A percentile compares a stretch with the other conserved stretches of the same genome.
phyloP scores from a whole-genome alignment of 2,797 vertebrate genomes.

The Argentina silus region DNA sequence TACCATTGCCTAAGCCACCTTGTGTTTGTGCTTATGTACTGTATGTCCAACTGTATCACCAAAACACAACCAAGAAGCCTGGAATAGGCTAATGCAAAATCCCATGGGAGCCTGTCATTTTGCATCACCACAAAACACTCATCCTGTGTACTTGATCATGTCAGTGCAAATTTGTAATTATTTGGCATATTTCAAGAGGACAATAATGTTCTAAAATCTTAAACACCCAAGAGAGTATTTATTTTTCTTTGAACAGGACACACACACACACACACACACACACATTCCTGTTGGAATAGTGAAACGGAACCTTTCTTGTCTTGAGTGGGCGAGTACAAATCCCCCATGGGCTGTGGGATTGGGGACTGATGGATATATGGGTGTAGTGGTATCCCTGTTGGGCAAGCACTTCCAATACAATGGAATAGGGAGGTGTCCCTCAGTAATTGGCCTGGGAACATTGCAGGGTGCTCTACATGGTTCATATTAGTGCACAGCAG shows the following conservation, averaged over 20 bases:
- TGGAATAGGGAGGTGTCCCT: constrained; percentile 21
- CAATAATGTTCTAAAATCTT: not conserved
- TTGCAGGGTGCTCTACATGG: constrained; percentile 34
- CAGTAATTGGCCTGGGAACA: constrained; percentile 33
- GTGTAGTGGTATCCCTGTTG: constrained; percentile 34
- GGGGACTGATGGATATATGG: constrained; percentile 18
- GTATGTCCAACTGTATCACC: too few species aligned
- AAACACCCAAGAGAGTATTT: not conserved
- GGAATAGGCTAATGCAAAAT: not conserved
- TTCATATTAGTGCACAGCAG: constrained; percentile 34
- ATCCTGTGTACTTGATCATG: not conserved
- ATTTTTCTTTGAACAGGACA: not conserved
- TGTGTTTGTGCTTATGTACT: not conserved
- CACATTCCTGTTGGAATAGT: not conserved
- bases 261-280: constrained; percentile 16
- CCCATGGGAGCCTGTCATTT: not conserved
- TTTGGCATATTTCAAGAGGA: not conserved
- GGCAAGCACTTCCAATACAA: constrained; percentile 23
- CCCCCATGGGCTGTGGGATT: constrained; percentile 10
- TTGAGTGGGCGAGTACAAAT: constrained; percentile 6
- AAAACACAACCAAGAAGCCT: too few species aligned
- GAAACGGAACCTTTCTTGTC: not conserved
- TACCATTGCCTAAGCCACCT: not conserved
- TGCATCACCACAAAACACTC: not conserved
- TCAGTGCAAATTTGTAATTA: not conserved